phyloP scores from a whole-genome alignment of 1,140 invertebrate species.

The Belonocnema kinseyi region DNA sequence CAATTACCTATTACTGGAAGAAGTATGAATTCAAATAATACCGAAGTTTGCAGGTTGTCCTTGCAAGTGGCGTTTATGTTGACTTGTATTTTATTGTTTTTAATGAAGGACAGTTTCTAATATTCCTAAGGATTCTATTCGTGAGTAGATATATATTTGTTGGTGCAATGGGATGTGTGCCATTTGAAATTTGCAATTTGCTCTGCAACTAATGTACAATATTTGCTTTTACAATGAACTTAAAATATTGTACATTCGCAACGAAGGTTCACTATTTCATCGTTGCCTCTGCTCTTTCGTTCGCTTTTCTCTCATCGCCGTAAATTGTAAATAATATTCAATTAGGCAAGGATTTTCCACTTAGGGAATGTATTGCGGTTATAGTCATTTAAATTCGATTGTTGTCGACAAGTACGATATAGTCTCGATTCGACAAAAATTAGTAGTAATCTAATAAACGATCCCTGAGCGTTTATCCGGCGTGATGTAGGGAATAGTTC shows the following conservation, averaged over 20 bases:
- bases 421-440: not conserved
- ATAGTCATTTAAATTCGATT: not conserved
- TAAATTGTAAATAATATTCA: constrained; percentile 11
- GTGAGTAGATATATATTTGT: not conserved
- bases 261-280: not conserved
- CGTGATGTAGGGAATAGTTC: constrained; percentile 27
- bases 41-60: too few species aligned
- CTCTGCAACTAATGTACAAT: not conserved
- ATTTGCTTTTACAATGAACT: not conserved
- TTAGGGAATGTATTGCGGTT: constrained; percentile 12
- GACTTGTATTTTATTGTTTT: too few species aligned
- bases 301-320: constrained; percentile 13
- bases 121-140: not conserved
- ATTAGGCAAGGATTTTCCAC: constrained; percentile 18
- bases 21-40: too few species aligned
- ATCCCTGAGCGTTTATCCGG: constrained; percentile 28
- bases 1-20: too few species aligned
- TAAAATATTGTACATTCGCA: too few species aligned
- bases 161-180: constrained; percentile 27
- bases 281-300: constrained; percentile 3
- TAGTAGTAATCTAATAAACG: constrained; percentile 1
- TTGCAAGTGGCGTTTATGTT: too few species aligned
- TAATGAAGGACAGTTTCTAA: not conserved
- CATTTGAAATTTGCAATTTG: constrained; percentile 21
- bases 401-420: too few species aligned